Base-by-base conservation (phyloP, 2,888 invertebrate genomes). In the Agrilus mali region DNA sequence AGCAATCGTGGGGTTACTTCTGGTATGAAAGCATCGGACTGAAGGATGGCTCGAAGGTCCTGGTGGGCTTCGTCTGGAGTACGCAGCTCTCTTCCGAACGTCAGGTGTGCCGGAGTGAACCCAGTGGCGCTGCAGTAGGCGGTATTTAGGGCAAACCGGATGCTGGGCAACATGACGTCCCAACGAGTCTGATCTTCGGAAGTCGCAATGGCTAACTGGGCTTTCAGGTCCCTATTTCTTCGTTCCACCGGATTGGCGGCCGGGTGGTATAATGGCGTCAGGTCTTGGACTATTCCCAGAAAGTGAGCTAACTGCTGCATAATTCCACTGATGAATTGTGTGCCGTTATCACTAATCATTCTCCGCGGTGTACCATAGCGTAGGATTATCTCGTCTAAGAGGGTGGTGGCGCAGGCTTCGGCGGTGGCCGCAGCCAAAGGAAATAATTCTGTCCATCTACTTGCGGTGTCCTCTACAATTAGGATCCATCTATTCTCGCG, bases 61-160 rank as follows among this genome's bases (percentile, higher is more conserved):
- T n/a, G n/a, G n/a, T n/a, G n/a, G n/a, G n/a, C 49, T 1, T 20
- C 20, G 20, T 20, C 20, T 6, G 20, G 20, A 20, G 20, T 20
- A 20, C 20, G 20, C 6, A 20, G 20, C 20, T 20, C 20, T 20
- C 20, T 20, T 6, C 20, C 20, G 20, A 20, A 20, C 20, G 20
- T 20, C 20, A 20, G 20, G 6, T 20, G 20, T 4, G 20, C 20
- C 20, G 20, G 20, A 20, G 20, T 20, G 20, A 45, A 50, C 0
- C 53, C 53, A 0, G 58, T 60, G 3, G 42, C 42, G 16, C 44
- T 43, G 20, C 52, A 53, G n/a, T 14, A 27, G 1, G 54, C 51
- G 0, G 55, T 53, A 14, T 60, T 61, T 54, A 60, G 56, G 0
- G 59, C 55, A 37, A 60, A 61, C 0, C 59, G 45, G 0, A 61